These are phyloP conservation scores for Carcharodon carcharias DNA, from an alignment of 2,797 vertebrate species.

Conservation along the genomic window DNA sequence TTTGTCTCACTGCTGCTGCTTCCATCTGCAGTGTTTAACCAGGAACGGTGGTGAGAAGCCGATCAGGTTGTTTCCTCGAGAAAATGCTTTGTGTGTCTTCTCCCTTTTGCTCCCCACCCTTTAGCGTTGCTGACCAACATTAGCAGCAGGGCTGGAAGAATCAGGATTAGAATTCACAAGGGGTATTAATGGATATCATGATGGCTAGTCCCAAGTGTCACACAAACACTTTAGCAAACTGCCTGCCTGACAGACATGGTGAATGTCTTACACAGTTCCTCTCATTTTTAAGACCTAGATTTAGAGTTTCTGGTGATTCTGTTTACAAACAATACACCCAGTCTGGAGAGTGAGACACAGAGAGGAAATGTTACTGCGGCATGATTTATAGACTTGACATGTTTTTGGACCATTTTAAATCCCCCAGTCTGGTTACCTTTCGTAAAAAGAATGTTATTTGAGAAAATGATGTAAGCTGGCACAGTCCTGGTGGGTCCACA, in stretches of 20 bases:
- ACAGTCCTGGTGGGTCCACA: background rate
- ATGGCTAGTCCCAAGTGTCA: background rate
- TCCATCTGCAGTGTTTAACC: background rate
- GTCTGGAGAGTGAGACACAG: background rate
- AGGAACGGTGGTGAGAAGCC: background rate
- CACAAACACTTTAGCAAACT: background rate
- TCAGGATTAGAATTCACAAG: background rate
- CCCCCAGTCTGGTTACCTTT: constrained; percentile 16
- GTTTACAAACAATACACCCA: background rate
- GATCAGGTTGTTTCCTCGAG: background rate
- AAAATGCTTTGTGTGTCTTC: background rate
- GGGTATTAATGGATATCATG: constrained; percentile 13
- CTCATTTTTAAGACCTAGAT: background rate
- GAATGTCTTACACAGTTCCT: background rate
- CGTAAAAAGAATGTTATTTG: background rate
- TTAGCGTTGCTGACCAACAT: background rate
- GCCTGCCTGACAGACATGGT: background rate
- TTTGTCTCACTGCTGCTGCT: background rate
- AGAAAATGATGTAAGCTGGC: constrained; percentile 16
- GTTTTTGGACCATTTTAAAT: constrained; percentile 10
- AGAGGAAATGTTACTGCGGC: background rate
- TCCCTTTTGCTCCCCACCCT: background rate
- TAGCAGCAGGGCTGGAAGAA: background rate
- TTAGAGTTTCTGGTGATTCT: background rate
- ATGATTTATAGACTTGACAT: background rate